Evolutionary conservation across 2,888 invertebrate species (phyloP).

Genomic region (Perithous albicinctus): DNA sequence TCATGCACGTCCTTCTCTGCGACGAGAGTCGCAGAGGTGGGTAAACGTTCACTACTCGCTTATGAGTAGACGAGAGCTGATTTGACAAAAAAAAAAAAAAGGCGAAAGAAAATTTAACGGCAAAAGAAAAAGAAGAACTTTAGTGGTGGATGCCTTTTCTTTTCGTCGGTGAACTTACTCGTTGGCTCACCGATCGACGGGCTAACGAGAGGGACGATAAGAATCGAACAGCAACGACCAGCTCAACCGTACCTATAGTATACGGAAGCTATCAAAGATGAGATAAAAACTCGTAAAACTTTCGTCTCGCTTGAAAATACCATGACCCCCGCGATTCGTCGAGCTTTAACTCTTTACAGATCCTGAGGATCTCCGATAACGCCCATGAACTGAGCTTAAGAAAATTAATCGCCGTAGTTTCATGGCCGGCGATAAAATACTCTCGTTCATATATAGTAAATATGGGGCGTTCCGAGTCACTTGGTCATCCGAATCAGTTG

Average conservation of each 20-base stretch:
- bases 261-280: constrained; percentile 31
- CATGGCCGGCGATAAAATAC: not conserved
- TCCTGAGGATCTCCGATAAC: constrained; percentile 9
- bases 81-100: not conserved
- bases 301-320: constrained; percentile 21
- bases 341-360: not conserved
- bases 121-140: not conserved
- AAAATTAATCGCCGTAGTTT: constrained; percentile 40
- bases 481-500: too few relatives aligned
- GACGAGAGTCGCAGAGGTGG: not conserved
- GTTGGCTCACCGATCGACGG: constrained; percentile 18
- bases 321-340: constrained; percentile 8
- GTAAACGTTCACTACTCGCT: constrained; percentile 12
- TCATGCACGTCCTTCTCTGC: not conserved
- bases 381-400: not conserved
- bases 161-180: too few relatives aligned
- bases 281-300: constrained; percentile 33
- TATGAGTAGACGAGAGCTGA: not conserved
- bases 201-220: constrained; percentile 48
- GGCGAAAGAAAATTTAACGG: not conserved
- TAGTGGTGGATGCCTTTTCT: not conserved
- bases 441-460: not conserved
- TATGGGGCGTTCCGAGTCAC: not conserved
- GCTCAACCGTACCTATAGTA: not conserved
- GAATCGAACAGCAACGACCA: not conserved